Conservation (phyloP, 2,113 vertebrate genomes). For the Tamias sibiricus region DNA sequence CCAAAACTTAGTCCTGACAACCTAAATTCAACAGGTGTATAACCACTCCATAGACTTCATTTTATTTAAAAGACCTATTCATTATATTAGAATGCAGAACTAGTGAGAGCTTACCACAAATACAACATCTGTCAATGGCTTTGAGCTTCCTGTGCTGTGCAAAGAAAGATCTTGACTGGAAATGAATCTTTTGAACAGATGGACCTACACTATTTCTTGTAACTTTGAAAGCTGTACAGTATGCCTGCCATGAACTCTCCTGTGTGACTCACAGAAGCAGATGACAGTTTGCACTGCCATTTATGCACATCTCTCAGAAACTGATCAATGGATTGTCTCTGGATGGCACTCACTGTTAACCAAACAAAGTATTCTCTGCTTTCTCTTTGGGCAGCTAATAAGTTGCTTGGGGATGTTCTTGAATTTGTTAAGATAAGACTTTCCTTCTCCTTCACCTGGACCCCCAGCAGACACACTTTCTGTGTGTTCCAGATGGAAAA, state of each 20-base stretch:
- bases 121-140: conserved; percentile 61
- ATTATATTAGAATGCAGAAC: conserved; percentile 55
- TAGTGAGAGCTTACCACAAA: conserved; percentile 48
- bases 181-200: conserved; percentile 79
- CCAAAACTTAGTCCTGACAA: background rate
- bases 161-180: conserved; percentile 53
- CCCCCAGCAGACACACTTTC: background rate
- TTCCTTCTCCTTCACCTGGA: background rate
- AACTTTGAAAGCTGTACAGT: conserved; percentile 66
- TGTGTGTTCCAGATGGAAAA: background rate
- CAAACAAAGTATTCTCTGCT: background rate
- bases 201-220: conserved; percentile 61
- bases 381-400: background rate
- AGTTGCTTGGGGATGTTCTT: background rate
- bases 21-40: background rate
- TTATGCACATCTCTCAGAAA: conserved; percentile 25
- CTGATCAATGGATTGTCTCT: background rate
- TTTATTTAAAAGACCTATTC: conserved; percentile 7
- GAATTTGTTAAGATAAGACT: background rate
- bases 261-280: conserved; percentile 37
- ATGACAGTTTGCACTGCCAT: background rate
- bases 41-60: background rate
- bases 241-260: conserved; percentile 59
- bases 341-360: conserved; percentile 26
- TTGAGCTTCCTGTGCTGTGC: conserved; percentile 44